phyloP scores from a whole-genome alignment of 2,113 vertebrate species.

The Onychostoma macrolepis region DNA sequence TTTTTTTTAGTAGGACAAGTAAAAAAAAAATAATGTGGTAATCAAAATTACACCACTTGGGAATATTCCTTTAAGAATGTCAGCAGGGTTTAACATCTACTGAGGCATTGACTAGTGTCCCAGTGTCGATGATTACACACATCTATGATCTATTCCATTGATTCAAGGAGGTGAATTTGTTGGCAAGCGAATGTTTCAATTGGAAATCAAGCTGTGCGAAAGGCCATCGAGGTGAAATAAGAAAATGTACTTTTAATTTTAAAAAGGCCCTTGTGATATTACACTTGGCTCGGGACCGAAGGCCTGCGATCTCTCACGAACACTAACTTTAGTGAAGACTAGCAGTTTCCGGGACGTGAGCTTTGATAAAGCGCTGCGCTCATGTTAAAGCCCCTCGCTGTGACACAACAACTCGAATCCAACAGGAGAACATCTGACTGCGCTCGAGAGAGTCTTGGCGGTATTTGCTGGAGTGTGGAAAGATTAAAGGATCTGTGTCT shows the following conservation, averaged over 20 bases:
- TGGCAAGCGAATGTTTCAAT: neutral
- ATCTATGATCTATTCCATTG: neutral
- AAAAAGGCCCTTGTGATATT: neutral
- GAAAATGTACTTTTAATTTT: neutral
- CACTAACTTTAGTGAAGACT: neutral
- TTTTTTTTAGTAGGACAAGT: neutral
- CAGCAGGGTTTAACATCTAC: neutral
- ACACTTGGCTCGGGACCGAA: neutral
- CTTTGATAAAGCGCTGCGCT: neutral
- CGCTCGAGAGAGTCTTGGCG: neutral
- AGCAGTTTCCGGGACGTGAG: neutral
- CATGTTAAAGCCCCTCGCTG: neutral
- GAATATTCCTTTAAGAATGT: neutral
- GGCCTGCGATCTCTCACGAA: neutral
- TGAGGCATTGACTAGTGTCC: neutral
- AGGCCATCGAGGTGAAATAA: neutral
- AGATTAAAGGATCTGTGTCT: neutral
- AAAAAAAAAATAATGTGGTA: too few species aligned
- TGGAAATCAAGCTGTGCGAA: neutral
- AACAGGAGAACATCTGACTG: constrained; percentile 16
- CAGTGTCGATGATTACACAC: neutral
- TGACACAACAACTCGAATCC: neutral
- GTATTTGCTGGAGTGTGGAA: neutral
- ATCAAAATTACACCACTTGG: neutral
- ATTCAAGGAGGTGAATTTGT: neutral